phyloP scores from a whole-genome alignment of 1,140 invertebrate genomes.

The Hyphantria cunea region DNA sequence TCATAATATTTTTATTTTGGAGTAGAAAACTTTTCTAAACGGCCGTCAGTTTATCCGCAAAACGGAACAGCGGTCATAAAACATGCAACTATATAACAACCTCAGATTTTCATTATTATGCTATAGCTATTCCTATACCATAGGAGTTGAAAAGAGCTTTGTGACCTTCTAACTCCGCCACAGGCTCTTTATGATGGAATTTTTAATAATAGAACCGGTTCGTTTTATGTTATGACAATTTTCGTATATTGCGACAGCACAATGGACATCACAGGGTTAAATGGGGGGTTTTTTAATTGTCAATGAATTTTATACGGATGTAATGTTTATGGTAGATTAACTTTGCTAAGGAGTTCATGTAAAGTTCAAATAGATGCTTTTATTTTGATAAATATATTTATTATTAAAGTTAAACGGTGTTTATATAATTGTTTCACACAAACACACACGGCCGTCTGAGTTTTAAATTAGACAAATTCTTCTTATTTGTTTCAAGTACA shows the following conservation, averaged over 20 bases:
- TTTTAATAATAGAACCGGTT: constrained; percentile 55
- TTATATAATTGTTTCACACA: too few species aligned
- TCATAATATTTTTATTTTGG: too few species aligned
- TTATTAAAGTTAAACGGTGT: too few species aligned
- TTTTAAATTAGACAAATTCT: too few species aligned
- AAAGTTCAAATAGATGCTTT: too few species aligned
- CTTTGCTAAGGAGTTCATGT: too few species aligned
- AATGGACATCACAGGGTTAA: constrained; percentile 33
- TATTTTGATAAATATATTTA: too few species aligned
- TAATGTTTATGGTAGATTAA: background rate
- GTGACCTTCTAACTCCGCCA: constrained; percentile 52
- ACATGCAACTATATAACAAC: background rate
- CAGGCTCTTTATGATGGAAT: constrained; percentile 60
- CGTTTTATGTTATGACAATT: constrained; percentile 64
- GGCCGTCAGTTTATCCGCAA: too few species aligned
- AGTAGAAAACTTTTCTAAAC: too few species aligned
- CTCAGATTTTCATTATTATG: background rate
- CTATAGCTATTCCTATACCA: background rate
- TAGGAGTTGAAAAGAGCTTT: constrained; percentile 53
- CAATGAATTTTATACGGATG: constrained; percentile 48
- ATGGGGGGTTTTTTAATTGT: constrained; percentile 45
- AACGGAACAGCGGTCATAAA: background rate
- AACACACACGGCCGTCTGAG: too few species aligned
- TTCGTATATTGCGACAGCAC: constrained; percentile 55
- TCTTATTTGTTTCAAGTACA: too few species aligned